These are phyloP conservation scores for Meda fulgida DNA, from an alignment of 2,797 vertebrate genomes.

Conservation along the genomic window DNA sequence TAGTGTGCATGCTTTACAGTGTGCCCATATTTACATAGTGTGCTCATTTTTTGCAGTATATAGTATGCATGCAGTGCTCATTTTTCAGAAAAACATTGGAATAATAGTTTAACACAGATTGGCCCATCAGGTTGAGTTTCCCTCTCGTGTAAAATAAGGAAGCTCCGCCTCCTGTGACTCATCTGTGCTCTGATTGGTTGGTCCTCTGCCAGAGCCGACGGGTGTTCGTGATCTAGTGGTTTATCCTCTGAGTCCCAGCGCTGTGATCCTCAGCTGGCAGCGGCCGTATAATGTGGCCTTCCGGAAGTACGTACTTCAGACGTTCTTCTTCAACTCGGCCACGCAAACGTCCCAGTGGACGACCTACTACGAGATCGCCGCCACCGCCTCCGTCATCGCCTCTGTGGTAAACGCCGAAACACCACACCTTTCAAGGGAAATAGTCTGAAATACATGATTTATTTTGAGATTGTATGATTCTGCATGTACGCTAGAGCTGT, in stretches of 20 bases:
- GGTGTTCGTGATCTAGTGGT: conserved; percentile 89
- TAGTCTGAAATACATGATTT: neutral
- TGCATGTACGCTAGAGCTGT: too few species aligned
- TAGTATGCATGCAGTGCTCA: too few species aligned
- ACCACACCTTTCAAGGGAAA: neutral
- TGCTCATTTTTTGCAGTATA: neutral
- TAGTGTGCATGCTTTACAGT: too few species aligned
- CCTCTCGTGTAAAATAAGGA: neutral
- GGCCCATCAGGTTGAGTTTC: neutral
- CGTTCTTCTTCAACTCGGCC: conserved; percentile 95
- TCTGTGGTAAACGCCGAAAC: conserved; percentile 83
- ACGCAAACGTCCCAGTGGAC: conserved; percentile 93
- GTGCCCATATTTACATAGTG: too few species aligned
- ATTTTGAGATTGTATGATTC: neutral
- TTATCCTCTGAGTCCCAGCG: conserved; percentile 88
- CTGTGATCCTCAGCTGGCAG: conserved; percentile 92
- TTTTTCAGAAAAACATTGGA: neutral
- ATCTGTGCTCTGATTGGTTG: neutral
- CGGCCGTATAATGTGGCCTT: conserved; percentile 90
- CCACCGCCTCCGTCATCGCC: conserved; percentile 86
- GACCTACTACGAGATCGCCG: conserved; percentile 95
- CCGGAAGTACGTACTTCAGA: conserved; percentile 93
- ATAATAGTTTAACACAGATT: neutral
- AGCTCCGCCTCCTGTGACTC: neutral
- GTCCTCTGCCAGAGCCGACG: conserved; percentile 82